Conservation (phyloP, 2,113 vertebrate species). For the Myotis lucifugus region DNA sequence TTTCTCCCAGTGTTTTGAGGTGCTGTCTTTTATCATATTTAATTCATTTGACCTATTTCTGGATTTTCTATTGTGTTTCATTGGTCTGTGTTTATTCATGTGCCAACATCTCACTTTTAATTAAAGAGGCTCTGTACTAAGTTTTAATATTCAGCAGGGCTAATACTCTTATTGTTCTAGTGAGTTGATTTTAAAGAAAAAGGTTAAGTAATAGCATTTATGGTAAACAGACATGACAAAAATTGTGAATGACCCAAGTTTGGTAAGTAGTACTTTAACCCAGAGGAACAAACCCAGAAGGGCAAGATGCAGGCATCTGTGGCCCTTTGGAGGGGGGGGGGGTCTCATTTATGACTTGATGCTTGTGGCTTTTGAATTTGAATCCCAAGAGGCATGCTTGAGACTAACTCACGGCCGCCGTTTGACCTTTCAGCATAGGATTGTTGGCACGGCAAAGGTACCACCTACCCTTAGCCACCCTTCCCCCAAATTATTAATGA, state of each 20-base stretch:
- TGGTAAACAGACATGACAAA: background rate
- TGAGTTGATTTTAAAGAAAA: background rate
- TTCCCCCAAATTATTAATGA: background rate
- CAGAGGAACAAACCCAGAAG: background rate
- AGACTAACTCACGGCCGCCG: background rate
- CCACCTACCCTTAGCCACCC: background rate
- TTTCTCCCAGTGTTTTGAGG: background rate
- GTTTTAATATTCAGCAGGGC: background rate
- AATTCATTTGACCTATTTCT: slow-evolving; percentile 3
- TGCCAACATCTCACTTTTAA: background rate
- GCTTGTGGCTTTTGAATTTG: background rate
- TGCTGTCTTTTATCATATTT: background rate
- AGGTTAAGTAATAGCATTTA: background rate
- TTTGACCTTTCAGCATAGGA: background rate
- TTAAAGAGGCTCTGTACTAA: background rate
- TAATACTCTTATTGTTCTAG: background rate
- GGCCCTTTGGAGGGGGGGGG: too few relatives aligned
- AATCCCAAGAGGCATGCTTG: background rate
- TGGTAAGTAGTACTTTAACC: background rate
- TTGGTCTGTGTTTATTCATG: background rate
- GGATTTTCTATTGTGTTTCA: background rate
- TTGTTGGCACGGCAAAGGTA: background rate
- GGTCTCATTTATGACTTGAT: background rate
- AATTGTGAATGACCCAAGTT: background rate
- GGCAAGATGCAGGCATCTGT: background rate